Evolutionary conservation across 2,797 vertebrate species (phyloP).

Genomic region (Xenopus petersii): DNA sequence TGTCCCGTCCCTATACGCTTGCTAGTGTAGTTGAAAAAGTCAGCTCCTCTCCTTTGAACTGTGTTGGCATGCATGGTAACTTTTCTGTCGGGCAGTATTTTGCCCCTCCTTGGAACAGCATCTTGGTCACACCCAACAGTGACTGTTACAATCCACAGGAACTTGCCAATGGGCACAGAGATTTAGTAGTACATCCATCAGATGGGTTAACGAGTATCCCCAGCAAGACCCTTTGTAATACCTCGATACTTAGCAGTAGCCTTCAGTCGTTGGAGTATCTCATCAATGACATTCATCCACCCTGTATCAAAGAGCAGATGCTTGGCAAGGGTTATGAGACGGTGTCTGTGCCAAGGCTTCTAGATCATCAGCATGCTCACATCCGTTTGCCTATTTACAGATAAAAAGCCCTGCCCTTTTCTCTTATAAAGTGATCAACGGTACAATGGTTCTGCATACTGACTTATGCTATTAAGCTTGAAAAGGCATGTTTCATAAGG

Average conservation of each 20-base stretch:
- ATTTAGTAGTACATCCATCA: conserved; percentile 74
- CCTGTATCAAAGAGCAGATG: conserved; percentile 99
- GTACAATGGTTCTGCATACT: conserved; percentile 32
- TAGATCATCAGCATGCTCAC: conserved; percentile 98
- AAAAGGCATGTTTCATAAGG: conserved; percentile 14
- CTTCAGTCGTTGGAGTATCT: conserved; percentile 97
- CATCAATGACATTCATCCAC: conserved; percentile 98
- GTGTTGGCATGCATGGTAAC: conserved; percentile 85
- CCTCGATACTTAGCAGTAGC: conserved; percentile 94
- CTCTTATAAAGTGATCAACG: conserved; percentile 48
- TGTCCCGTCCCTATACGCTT: conserved; percentile 75
- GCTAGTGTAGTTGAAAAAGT: conserved; percentile 74
- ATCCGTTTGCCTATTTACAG: conserved; percentile 98
- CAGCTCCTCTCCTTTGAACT: conserved; percentile 89
- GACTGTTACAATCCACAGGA: conserved; percentile 95
- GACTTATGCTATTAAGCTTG: conserved; percentile 38
- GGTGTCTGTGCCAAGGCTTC: conserved; percentile 92
- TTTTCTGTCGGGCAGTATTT: conserved; percentile 94
- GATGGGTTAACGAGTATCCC: conserved; percentile 79
- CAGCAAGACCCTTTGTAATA: conserved; percentile 90
- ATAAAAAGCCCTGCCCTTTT: conserved; percentile 70
- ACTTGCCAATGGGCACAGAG: conserved; percentile 77
- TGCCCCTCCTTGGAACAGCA: conserved; percentile 91
- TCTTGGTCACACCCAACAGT: conserved; percentile 94
- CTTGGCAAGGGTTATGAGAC: conserved; percentile 97